Conservation (phyloP, 2,113 vertebrate species). For the Callaeas wilsoni region DNA sequence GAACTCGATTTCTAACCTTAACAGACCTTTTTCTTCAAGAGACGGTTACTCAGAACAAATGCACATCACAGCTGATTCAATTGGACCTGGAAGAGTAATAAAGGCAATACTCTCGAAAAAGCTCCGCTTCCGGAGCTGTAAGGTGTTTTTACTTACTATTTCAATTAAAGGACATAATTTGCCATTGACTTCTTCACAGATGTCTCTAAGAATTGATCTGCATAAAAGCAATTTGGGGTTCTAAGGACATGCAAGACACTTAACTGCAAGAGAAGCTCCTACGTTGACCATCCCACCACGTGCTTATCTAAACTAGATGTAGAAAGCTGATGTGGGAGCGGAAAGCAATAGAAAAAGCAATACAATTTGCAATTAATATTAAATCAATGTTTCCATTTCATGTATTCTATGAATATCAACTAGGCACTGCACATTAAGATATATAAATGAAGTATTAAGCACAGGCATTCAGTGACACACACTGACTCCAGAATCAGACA, state of each 20-base stretch:
- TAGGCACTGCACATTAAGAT: not conserved
- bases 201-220: not conserved
- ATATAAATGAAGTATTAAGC: not conserved
- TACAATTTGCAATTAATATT: not conserved
- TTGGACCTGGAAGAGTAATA: not conserved
- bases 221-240: not conserved
- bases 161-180: not conserved
- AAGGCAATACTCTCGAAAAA: not conserved
- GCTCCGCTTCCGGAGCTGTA: not conserved
- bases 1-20: not conserved
- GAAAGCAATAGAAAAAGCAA: not conserved
- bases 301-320: not conserved
- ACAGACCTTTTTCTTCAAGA: not conserved
- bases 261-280: not conserved
- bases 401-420: not conserved
- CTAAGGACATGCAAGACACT: not conserved
- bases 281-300: not conserved
- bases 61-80: not conserved
- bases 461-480: not conserved
- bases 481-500: not conserved
- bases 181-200: not conserved
- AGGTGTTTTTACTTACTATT: not conserved
- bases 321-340: not conserved
- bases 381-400: not conserved
- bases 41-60: not conserved